Evolutionary conservation across 1,140 invertebrate genomes (phyloP).

Genomic region (Eriocheir sinensis): DNA sequence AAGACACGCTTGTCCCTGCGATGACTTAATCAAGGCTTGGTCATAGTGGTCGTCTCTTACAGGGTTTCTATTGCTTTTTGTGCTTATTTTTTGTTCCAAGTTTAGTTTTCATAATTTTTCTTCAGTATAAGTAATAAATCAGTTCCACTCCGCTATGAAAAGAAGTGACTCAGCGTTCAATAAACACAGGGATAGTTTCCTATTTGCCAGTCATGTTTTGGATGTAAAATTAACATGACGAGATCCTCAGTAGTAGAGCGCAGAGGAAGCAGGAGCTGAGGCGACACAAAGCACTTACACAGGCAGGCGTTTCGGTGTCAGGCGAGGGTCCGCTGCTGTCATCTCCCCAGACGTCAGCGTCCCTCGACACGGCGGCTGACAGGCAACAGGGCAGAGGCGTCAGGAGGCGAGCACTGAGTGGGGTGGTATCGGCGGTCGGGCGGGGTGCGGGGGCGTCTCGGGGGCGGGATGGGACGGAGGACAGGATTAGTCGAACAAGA

Average conservation of each 20-base stretch:
- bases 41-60: too few relatives aligned
- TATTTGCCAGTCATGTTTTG: neutral
- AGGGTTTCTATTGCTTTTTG: neutral
- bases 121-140: neutral
- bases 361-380: neutral
- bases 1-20: neutral
- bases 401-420: neutral
- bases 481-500: too few relatives aligned
- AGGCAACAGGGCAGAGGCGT: neutral
- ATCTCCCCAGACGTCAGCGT: neutral
- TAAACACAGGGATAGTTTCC: too few relatives aligned
- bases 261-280: neutral
- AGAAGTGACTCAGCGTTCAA: too few relatives aligned
- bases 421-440: neutral
- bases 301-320: neutral
- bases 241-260: too few relatives aligned
- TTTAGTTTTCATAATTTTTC: neutral
- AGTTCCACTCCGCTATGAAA: too few relatives aligned
- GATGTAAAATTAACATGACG: too few relatives aligned
- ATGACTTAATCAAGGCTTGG: neutral
- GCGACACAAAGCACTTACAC: neutral
- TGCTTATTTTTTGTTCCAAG: neutral
- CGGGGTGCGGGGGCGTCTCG: too few relatives aligned
- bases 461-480: too few relatives aligned
- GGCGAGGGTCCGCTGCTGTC: neutral